Base-by-base conservation (phyloP, 2,888 invertebrate species). In the Trissonchulus sp. region DNA sequence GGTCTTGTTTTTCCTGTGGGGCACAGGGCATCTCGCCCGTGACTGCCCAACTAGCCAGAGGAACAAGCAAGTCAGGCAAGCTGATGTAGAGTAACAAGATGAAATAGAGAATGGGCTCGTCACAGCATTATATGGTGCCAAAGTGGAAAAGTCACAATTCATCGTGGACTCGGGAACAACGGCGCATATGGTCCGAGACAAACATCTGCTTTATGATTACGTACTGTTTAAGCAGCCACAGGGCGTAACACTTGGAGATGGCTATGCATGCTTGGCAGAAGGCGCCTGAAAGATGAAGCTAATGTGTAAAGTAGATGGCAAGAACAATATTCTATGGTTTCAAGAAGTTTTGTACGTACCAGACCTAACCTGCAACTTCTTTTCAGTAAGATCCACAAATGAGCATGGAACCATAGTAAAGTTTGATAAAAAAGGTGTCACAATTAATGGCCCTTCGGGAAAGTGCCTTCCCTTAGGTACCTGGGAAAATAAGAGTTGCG, bases 51-150 rank as follows among this genome's bases (percentile, higher is more conserved):
- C 48, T 48, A 23, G 48, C 23, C 48, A n/a, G n/a, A n/a, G 48
- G 23, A 48, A 48, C 48, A 48, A 48, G 48, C 48, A 48, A 48
- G 48, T 48, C 48, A 48, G 48, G 48, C 48, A 48, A 48, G 48
- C 48, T 48, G 48, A 15, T 48, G 48, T 48, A 23, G 23, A 48
- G 23, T 8, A 48, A 23, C 48, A 48, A 48, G 48, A 48, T 23
- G 48, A 48, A 48, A 15, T 23, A 48, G 48, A 48, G 8, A 48
- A 48, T 23, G 48, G 48, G 48, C 48, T 48, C 48, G 48, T 48
- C 23, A 48, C 48, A 15, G 48, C 48, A 23, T 48, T 48, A 48
- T 48, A 48, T 48, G 48, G 48, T 8, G 48, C 48, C 48, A 8
- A 48, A 48, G 48, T 48, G 23, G 48, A 48, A 48, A 8, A 23